phyloP scores from a whole-genome alignment of 2,797 vertebrate species.

The Micromesistius poutassou region DNA sequence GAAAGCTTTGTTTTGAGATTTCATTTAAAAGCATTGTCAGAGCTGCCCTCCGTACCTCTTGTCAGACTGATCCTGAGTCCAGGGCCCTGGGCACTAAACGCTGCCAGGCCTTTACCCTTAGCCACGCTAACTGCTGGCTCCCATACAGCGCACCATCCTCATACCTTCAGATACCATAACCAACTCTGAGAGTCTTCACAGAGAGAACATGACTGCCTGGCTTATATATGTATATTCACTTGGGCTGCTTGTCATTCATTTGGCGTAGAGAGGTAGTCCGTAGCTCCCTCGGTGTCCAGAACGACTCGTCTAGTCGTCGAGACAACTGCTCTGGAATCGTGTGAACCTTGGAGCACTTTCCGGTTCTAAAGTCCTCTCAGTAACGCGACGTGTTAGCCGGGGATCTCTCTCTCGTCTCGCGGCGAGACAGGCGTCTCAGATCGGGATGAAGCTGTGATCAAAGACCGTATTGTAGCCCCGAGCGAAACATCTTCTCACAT shows the following conservation, averaged over 20 bases:
- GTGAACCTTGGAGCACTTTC: not conserved
- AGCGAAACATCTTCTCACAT: not conserved
- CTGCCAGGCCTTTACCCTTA: too few species aligned
- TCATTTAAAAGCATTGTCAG: too few species aligned
- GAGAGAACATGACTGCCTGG: too few species aligned
- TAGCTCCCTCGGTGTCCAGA: not conserved
- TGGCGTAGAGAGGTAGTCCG: not conserved
- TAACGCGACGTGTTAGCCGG: not conserved
- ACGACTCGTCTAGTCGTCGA: not conserved
- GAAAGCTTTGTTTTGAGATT: too few species aligned
- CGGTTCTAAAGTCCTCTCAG: not conserved
- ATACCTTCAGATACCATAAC: too few species aligned
- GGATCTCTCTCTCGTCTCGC: not conserved
- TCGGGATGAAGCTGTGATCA: not conserved
- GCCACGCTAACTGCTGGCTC: not conserved
- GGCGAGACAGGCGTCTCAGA: not conserved
- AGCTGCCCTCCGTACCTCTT: too few species aligned
- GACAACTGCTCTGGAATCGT: not conserved
- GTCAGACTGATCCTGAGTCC: too few species aligned
- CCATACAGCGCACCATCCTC: not conserved
- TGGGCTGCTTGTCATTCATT: not conserved
- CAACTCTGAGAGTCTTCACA: too few species aligned
- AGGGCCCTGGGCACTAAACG: too few species aligned
- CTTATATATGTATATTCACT: too few species aligned
- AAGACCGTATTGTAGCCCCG: not conserved